Percentiles rank a stretch among this genome's conserved stretches.
Evolutionary conservation across 2,797 vertebrate genomes (phyloP).

Genomic region (Anolis apletophallus): DNA sequence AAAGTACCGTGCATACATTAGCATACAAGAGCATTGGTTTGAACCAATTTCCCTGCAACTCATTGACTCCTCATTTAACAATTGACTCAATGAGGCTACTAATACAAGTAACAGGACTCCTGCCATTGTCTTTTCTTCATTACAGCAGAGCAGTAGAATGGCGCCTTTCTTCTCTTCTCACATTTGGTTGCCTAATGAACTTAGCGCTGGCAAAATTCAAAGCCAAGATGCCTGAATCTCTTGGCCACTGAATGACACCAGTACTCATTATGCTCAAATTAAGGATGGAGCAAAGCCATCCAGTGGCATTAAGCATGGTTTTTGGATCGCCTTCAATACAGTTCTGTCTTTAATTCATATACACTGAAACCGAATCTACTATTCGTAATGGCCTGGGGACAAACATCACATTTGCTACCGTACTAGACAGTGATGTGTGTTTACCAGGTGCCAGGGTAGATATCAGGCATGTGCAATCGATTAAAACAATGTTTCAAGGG

Average conservation of each 20-base stretch:
- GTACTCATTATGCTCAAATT: neutral
- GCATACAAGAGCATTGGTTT: no score
- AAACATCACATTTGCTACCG: neutral
- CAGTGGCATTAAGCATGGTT: neutral
- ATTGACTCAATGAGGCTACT: no score
- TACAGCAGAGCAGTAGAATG: neutral
- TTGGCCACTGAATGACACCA: neutral
- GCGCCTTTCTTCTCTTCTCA: neutral
- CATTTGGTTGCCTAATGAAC: neutral
- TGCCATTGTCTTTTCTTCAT: neutral
- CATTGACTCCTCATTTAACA: no score
- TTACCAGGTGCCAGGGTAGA: neutral
- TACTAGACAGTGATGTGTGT: neutral
- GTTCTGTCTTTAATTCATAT: neutral
- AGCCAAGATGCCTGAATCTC: neutral
- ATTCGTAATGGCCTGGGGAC: neutral
- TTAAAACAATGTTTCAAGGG: no score
- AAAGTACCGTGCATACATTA: neutral
- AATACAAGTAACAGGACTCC: no score
- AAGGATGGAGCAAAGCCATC: neutral
- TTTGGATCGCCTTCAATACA: neutral
- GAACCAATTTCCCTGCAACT: no score
- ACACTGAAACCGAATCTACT: neutral
- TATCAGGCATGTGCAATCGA: neutral
- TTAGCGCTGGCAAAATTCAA: neutral